Evolutionary conservation across 2,113 vertebrate genomes (phyloP).

Genomic region (Athene noctua): DNA sequence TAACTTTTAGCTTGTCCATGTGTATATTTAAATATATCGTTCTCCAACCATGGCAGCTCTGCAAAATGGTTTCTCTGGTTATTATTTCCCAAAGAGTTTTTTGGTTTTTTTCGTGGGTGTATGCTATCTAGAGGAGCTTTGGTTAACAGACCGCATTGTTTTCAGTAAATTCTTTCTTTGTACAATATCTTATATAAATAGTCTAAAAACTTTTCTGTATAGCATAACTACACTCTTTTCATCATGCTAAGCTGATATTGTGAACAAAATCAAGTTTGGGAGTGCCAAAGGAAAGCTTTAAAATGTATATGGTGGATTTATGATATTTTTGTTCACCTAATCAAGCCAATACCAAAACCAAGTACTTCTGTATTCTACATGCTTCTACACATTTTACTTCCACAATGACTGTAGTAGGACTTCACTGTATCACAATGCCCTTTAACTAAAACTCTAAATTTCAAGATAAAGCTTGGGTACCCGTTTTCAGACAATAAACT

Average conservation of each 20-base stretch:
- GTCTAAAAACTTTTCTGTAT: not conserved
- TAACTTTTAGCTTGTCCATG: not conserved
- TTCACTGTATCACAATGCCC: not conserved
- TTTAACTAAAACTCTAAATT: not conserved
- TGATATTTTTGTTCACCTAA: not conserved
- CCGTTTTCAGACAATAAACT: not conserved
- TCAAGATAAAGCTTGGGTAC: not conserved
- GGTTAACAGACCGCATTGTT: not conserved
- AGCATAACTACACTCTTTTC: not conserved
- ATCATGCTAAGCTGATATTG: not conserved
- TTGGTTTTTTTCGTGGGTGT: not conserved
- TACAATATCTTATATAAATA: not conserved
- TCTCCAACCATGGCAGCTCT: not conserved
- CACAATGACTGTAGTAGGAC: not conserved
- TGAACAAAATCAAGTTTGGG: not conserved
- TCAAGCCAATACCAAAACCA: not conserved
- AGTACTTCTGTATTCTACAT: not conserved
- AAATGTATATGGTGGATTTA: not conserved
- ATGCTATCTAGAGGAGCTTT: not conserved
- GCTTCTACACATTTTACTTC: not conserved
- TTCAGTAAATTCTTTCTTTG: not conserved
- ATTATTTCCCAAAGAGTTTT: not conserved
- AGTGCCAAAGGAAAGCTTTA: not conserved
- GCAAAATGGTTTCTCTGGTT: not conserved
- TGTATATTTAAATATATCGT: not conserved